These are phyloP conservation scores for Papilio machaon DNA, from an alignment of 1,140 invertebrate genomes.

Conservation along the genomic window DNA sequence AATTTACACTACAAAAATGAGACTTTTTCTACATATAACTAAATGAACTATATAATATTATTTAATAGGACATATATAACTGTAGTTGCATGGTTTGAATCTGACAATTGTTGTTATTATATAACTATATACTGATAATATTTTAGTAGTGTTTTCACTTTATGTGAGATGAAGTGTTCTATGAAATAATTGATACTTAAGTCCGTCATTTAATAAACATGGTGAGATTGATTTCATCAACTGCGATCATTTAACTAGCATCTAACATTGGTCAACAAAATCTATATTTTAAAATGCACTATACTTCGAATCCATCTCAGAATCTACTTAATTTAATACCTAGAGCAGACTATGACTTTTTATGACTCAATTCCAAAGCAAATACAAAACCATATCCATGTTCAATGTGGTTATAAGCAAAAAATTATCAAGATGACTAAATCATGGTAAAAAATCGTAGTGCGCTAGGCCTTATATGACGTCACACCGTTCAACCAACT, in stretches of 20 bases:
- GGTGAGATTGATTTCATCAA: neutral
- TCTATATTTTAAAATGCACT: too few relatives aligned
- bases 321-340: too few relatives aligned
- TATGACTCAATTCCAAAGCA: neutral
- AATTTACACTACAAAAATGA: neutral
- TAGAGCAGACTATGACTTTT: neutral
- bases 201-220: neutral
- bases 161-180: too few relatives aligned
- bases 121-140: neutral
- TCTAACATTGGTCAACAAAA: too few relatives aligned
- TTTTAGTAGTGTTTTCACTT: neutral
- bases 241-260: neutral
- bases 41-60: too few relatives aligned
- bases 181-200: neutral
- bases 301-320: too few relatives aligned
- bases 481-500: neutral
- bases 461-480: neutral
- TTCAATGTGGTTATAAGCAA: too few relatives aligned
- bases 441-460: neutral
- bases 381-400: neutral
- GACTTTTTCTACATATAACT: neutral
- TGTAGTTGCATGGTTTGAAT: neutral
- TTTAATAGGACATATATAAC: too few relatives aligned
- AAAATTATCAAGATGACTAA: too few relatives aligned
- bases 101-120: constrained; percentile 7